phyloP scores from a whole-genome alignment of 1,140 invertebrate species.

The Drosophila suzukii region DNA sequence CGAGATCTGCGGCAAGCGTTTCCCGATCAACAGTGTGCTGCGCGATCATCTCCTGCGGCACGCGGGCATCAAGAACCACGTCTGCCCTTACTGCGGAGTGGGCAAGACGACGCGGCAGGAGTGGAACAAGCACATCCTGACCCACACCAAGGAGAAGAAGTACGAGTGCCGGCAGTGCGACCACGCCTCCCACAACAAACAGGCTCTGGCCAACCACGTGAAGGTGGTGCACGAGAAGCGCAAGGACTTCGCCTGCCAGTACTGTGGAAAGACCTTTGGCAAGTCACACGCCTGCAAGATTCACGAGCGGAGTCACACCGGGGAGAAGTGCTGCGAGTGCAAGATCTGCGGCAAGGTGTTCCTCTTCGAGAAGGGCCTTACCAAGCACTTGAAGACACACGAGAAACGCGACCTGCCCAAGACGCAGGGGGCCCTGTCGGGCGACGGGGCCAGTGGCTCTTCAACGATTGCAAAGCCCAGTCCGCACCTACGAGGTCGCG shows the following conservation, averaged over 20 bases:
- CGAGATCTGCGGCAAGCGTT: constrained; percentile 85
- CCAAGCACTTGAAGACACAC: constrained; percentile 77
- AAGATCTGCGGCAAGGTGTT: constrained; percentile 80
- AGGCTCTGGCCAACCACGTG: constrained; percentile 74
- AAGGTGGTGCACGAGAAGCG: constrained; percentile 80
- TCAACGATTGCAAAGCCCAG: constrained; percentile 41
- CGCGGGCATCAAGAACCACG: constrained; percentile 79
- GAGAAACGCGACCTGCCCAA: constrained; percentile 74
- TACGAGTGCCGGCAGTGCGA: constrained; percentile 77
- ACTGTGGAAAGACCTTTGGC: constrained; percentile 80
- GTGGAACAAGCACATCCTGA: constrained; percentile 79
- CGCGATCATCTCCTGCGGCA: constrained; percentile 79
- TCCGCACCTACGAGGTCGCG: constrained; percentile 54
- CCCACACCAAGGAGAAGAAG: constrained; percentile 79
- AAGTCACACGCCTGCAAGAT: constrained; percentile 80
- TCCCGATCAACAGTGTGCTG: constrained; percentile 73
- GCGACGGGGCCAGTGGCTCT: constrained; percentile 24
- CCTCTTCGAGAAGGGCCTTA: constrained; percentile 70
- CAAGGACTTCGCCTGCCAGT: constrained; percentile 79
- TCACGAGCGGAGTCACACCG: constrained; percentile 84
- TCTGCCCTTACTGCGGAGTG: constrained; percentile 79
- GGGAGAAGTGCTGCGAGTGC: constrained; percentile 84
- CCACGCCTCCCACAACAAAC: constrained; percentile 78
- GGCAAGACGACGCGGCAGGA: constrained; percentile 79
- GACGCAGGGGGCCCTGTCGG: constrained; percentile 46